Evolutionary conservation across 2,888 invertebrate species (phyloP), one percentile per base, ranked within the genome.

Genomic region (Eupithecia vulgata): DNA sequence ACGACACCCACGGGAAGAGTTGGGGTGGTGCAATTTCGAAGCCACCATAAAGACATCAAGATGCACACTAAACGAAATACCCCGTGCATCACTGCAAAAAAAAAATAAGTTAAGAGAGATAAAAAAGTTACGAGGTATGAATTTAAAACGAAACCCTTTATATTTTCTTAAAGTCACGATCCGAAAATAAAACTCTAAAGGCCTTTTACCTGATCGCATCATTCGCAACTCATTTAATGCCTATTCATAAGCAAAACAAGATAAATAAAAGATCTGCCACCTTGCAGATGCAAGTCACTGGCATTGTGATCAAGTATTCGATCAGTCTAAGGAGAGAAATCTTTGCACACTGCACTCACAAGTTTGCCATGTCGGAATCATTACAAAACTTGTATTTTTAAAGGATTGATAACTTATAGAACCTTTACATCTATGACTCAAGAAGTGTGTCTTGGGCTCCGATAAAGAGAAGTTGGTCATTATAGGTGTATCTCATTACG

Each of bases 221-320:
- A 21, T 52, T 59, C 62, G 71, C 74, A 74, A 67, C 74, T 73
- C 69, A 68, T 72, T 71, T 72, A 48, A 68, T 72, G 68, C 65
- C 59, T 71, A 73, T 76, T 73, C 70, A 70, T 70, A 72, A 74
- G 40, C 62, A 72, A 70, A 72, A 76, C 68, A 76, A 71, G 62
- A 68, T 71, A 64, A 71, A 73, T 66, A 67, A 72, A 68, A 73
- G 71, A 74, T 65, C 73, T 74, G 73, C 67, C 73, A 73, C 70
- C 70, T 75, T 73, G 75, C 76, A 71, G 71, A 70, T 76, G 76
- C 78, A 78, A 79, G 78, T 76, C 77, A 74, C 70, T 78, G 76
- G 78, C 81, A 77, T 80, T 81, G 80, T 76, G 81, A 78, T 78
- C 76, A 75, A 68, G 76, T 78, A 75, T 71, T 76, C 80, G 74